Evolutionary conservation across 2,888 invertebrate genomes (phyloP).

Genomic region (Agrochola circellaris): DNA sequence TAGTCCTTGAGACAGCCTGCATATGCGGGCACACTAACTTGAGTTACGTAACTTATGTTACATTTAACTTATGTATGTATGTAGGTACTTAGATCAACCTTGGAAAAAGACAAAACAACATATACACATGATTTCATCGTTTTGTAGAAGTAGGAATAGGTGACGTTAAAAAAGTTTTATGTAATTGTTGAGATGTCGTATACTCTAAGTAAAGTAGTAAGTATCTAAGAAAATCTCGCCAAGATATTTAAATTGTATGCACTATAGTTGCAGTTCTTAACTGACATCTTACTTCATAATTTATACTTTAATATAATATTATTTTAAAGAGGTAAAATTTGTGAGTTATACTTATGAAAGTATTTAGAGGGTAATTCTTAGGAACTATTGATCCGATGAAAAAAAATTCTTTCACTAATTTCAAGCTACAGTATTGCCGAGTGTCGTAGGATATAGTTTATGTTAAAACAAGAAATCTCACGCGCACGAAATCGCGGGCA

Average conservation of each 20-base stretch:
- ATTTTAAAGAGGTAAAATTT: too few relatives aligned
- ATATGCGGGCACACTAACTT: constrained; percentile 51
- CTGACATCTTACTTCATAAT: neutral
- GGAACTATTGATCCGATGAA: too few relatives aligned
- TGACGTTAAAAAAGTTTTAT: neutral
- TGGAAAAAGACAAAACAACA: constrained; percentile 16
- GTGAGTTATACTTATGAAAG: too few relatives aligned
- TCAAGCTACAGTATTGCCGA: too few relatives aligned
- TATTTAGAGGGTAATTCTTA: too few relatives aligned
- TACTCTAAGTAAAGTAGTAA: neutral
- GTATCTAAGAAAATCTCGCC: neutral
- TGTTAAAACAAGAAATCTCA: neutral
- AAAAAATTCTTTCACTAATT: too few relatives aligned
- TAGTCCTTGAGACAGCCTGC: constrained; percentile 56
- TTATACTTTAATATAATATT: neutral
- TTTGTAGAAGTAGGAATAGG: neutral
- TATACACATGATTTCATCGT: neutral
- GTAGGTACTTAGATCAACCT: constrained; percentile 12
- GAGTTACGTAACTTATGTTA: constrained; percentile 36
- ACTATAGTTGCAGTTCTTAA: neutral
- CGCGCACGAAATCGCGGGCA: neutral
- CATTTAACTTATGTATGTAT: constrained; percentile 24
- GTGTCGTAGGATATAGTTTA: too few relatives aligned
- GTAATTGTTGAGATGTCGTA: neutral
- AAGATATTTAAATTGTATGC: neutral